A percentile compares a stretch with the other conserved stretches of the same genome.
phyloP scores from a whole-genome alignment of 2,113 vertebrate genomes.

The Brachyistius frenatus region DNA sequence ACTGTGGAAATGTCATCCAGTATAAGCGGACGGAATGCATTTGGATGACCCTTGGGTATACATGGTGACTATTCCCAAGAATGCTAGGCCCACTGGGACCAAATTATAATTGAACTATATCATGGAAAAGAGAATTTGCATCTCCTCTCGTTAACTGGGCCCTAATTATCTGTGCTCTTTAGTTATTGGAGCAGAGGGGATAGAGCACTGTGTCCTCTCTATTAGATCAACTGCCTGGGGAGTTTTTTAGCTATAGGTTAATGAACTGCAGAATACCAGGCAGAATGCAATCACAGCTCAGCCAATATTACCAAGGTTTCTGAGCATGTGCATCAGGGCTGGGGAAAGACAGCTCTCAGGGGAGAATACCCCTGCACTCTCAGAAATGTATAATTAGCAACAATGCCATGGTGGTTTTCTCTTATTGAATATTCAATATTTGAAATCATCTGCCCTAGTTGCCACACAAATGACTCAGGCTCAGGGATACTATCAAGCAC shows the following conservation, averaged over 20 bases:
- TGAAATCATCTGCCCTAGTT: slow-evolving; percentile 61
- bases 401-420: slow-evolving; percentile 42
- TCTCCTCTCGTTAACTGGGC: slow-evolving; percentile 75
- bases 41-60: slow-evolving; percentile 67
- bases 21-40: slow-evolving; percentile 50
- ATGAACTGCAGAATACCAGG: slow-evolving; percentile 81
- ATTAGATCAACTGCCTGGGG: slow-evolving; percentile 81
- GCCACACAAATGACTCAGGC: slow-evolving; percentile 53
- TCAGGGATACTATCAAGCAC: slow-evolving; percentile 62
- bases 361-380: slow-evolving; percentile 60
- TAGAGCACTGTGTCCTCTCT: slow-evolving; percentile 73
- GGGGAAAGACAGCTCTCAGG: slow-evolving; percentile 65
- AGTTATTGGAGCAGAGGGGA: slow-evolving; percentile 75
- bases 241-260: slow-evolving; percentile 84
- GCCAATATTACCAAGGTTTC: slow-evolving; percentile 68
- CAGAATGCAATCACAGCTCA: slow-evolving; percentile 78
- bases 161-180: slow-evolving; percentile 85
- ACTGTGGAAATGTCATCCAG: slow-evolving; percentile 74
- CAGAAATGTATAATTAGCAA: slow-evolving; percentile 76
- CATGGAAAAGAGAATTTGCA: slow-evolving; percentile 73
- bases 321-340: slow-evolving; percentile 50
- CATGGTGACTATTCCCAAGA: slow-evolving; percentile 64
- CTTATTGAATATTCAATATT: slow-evolving; percentile 61
- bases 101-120: slow-evolving; percentile 80
- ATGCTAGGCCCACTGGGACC: slow-evolving; percentile 71